Percentiles rank a stretch among this genome's conserved stretches.
phyloP scores from a whole-genome alignment of 1,140 invertebrate genomes.

The Drosophila equinoxialis region DNA sequence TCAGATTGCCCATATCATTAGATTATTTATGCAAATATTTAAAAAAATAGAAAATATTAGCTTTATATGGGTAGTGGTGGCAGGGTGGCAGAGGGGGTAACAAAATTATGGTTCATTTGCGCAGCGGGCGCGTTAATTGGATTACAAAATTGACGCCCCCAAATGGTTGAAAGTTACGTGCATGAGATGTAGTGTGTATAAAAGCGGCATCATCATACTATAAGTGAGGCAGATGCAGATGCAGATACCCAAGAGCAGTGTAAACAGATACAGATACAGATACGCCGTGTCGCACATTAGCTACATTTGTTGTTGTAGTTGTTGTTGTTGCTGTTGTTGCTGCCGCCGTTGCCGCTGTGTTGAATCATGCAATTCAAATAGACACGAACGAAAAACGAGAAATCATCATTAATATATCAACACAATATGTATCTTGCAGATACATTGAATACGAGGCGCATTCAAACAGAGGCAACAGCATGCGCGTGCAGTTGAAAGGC shows the following conservation, averaged over 20 bases:
- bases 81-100: neutral
- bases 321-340: slow-evolving; percentile 5
- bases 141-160: slow-evolving; percentile 72
- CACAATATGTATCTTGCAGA: slow-evolving; percentile 69
- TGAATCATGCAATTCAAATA: slow-evolving; percentile 80
- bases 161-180: slow-evolving; percentile 45
- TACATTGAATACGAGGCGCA: slow-evolving; percentile 27
- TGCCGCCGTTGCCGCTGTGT: slow-evolving; percentile 44
- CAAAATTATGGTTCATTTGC: slow-evolving; percentile 68
- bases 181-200: slow-evolving; percentile 39
- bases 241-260: slow-evolving; percentile 41
- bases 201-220: slow-evolving; percentile 16
- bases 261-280: slow-evolving; percentile 31
- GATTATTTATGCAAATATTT: slow-evolving; percentile 56
- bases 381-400: slow-evolving; percentile 76
- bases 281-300: slow-evolving; percentile 47
- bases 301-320: slow-evolving; percentile 22
- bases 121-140: slow-evolving; percentile 73
- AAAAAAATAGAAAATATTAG: slow-evolving; percentile 48
- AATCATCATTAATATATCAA: slow-evolving; percentile 81
- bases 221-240: slow-evolving; percentile 32
- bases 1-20: slow-evolving; percentile 22
- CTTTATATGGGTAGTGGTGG: slow-evolving; percentile 4
- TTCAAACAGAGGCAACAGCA: slow-evolving; percentile 4
- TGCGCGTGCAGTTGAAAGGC: slow-evolving; percentile 68